Conservation (phyloP, 2,888 invertebrate genomes). For the Seira ritae region DNA sequence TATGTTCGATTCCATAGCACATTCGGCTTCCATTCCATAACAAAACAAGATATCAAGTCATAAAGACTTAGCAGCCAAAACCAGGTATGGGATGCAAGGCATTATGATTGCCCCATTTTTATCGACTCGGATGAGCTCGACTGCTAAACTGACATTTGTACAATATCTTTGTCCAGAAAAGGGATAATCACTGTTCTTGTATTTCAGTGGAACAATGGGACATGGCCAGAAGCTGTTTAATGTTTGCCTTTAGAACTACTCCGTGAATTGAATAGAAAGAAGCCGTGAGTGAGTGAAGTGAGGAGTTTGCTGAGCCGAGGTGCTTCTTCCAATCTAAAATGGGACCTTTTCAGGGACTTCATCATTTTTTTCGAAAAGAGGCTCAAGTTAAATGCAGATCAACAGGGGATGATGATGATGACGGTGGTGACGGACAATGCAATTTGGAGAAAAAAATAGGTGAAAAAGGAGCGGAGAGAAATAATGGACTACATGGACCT, state of each 20-base stretch:
- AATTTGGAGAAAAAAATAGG: conserved; percentile 12
- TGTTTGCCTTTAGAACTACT: conserved; percentile 43
- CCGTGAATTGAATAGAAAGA: too few species aligned
- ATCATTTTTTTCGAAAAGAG: background rate
- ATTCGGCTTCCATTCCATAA: background rate
- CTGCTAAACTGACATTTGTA: too few species aligned
- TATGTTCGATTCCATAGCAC: background rate
- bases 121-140: too few species aligned
- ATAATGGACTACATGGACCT: too few species aligned
- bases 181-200: conserved; percentile 51
- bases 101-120: conserved; percentile 25
- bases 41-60: conserved; percentile 21
- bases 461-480: conserved; percentile 28
- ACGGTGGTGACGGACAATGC: background rate
- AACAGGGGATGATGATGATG: background rate
- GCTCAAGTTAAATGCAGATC: background rate
- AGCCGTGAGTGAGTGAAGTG: too few species aligned
- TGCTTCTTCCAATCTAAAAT: background rate
- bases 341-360: background rate
- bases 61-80: too few species aligned
- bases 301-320: background rate
- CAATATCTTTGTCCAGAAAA: conserved; percentile 32
- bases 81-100: too few species aligned
- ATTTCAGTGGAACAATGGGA: conserved; percentile 44
- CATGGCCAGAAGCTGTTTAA: conserved; percentile 19